A percentile compares a stretch with the other conserved stretches of the same genome.
Conservation (phyloP, 2,113 vertebrate genomes). For the Gulo gulo region DNA sequence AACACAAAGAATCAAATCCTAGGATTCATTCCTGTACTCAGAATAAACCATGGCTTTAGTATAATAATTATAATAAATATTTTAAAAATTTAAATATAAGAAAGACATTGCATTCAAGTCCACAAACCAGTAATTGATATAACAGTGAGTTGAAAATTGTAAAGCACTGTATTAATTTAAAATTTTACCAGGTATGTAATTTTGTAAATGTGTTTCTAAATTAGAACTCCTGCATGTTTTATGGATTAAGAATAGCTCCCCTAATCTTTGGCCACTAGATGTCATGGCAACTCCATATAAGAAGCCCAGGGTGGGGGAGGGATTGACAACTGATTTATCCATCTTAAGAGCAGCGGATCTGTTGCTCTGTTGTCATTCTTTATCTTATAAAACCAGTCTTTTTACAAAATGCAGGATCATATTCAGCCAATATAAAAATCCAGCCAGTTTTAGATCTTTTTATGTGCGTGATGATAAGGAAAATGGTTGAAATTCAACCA, state of each 20-base stretch:
- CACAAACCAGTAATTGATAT: not conserved
- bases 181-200: not conserved
- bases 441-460: not conserved
- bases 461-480: not conserved
- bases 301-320: not conserved
- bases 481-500: not conserved
- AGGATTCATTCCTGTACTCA: not conserved
- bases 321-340: not conserved
- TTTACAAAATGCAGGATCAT: not conserved
- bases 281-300: slow-evolving; percentile 44
- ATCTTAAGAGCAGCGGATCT: not conserved
- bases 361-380: not conserved
- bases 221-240: not conserved
- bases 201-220: not conserved
- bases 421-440: not conserved
- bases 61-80: not conserved
- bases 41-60: not conserved
- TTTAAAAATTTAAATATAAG: not conserved
- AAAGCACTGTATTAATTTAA: not conserved
- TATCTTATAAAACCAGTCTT: not conserved
- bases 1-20: slow-evolving; percentile 10
- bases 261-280: slow-evolving; percentile 59
- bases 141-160: not conserved
- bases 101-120: not conserved
- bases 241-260: not conserved